phyloP scores from a whole-genome alignment of 2,888 invertebrate genomes.

The Agriopis aurantiaria region DNA sequence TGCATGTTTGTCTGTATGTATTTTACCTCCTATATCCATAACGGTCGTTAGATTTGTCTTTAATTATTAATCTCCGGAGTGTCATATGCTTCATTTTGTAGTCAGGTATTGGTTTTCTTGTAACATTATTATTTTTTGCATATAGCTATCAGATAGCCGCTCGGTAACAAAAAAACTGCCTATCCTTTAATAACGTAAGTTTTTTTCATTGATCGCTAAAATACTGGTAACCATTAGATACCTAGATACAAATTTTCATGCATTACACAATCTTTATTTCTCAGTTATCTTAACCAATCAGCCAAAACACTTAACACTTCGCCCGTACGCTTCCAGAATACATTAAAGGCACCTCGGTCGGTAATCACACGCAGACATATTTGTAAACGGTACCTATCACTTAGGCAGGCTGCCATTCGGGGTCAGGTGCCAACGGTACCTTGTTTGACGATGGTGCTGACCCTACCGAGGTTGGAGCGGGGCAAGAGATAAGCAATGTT shows the following conservation, averaged over 20 bases:
- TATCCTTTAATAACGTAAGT: no score
- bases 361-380: conserved; percentile 65
- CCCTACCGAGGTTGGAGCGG: conserved; percentile 60
- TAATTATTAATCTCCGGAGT: no score
- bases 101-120: no score
- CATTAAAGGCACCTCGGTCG: conserved; percentile 23
- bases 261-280: background rate
- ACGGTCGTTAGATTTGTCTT: no score
- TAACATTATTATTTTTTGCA: no score
- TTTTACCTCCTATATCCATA: no score
- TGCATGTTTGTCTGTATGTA: no score
- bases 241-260: background rate
- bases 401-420: conserved; percentile 74
- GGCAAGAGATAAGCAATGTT: conserved; percentile 40
- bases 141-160: no score
- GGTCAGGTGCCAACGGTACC: conserved; percentile 84
- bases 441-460: conserved; percentile 79
- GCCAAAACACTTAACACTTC: conserved; percentile 7
- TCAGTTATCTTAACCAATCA: conserved; percentile 4
- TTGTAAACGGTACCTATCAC: conserved; percentile 81
- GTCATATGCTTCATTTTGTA: no score
- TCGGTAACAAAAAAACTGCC: no score
- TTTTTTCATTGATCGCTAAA: background rate
- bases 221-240: background rate
- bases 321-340: conserved; percentile 17